A percentile compares a stretch with the other conserved stretches of the same genome.
Conservation (phyloP, 1,140 invertebrate species). For the Zelostemma sp. region DNA sequence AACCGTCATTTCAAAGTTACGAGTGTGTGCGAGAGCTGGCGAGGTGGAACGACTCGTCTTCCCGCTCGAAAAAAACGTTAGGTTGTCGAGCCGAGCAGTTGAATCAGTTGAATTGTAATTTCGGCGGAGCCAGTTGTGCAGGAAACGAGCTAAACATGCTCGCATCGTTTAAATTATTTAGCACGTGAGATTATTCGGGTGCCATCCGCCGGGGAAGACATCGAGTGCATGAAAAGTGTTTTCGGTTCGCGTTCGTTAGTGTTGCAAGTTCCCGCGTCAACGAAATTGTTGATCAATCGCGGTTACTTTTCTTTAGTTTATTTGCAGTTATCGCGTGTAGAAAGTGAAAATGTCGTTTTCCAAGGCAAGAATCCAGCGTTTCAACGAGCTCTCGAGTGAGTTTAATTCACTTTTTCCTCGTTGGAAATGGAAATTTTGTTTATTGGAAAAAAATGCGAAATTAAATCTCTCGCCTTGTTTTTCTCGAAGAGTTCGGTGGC, state of each 20-base stretch:
- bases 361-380: constrained; percentile 65
- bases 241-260: constrained; percentile 2
- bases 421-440: neutral
- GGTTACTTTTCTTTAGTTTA: too few relatives aligned
- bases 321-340: too few relatives aligned
- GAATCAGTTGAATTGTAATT: constrained; percentile 34
- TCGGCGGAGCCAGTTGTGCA: constrained; percentile 29
- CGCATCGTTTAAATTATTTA: too few relatives aligned
- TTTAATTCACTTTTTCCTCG: too few relatives aligned
- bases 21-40: constrained; percentile 32
- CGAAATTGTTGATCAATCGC: too few relatives aligned
- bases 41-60: constrained; percentile 10
- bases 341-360: constrained; percentile 67
- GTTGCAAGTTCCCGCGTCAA: too few relatives aligned
- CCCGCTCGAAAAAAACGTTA: constrained; percentile 35
- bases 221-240: neutral
- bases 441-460: too few relatives aligned
- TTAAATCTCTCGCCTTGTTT: constrained; percentile 4
- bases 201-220: too few relatives aligned
- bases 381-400: constrained; percentile 66
- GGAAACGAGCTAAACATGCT: constrained; percentile 4
- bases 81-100: too few relatives aligned
- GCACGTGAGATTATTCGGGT: too few relatives aligned
- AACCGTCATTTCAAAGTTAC: constrained; percentile 38
- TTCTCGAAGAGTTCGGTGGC: constrained; percentile 23